phyloP scores from a whole-genome alignment of 2,113 vertebrate species.

The Neofelis nebulosa region DNA sequence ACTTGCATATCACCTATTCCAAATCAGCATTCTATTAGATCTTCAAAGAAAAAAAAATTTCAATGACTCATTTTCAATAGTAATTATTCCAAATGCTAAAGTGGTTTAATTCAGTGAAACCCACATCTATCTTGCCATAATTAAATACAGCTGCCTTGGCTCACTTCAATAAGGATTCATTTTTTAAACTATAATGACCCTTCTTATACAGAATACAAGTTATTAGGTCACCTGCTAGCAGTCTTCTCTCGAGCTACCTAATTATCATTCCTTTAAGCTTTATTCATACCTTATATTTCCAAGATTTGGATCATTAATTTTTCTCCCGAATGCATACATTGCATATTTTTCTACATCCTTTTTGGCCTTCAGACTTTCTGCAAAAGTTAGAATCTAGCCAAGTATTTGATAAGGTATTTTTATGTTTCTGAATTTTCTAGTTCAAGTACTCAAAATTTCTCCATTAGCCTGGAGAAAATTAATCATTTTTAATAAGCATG shows the following conservation, averaged over 20 bases:
- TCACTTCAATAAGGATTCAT: constrained; percentile 34
- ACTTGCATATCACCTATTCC: not conserved
- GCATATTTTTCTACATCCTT: constrained; percentile 17
- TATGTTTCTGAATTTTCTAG: not conserved
- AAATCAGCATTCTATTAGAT: constrained; percentile 12
- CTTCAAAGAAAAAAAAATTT: not conserved
- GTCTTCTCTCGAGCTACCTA: constrained; percentile 48
- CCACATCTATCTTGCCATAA: constrained; percentile 19
- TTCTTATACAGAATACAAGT: constrained; percentile 38
- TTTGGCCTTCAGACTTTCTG: constrained; percentile 19
- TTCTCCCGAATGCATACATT: not conserved
- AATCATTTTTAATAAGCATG: constrained; percentile 1
- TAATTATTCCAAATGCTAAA: constrained; percentile 32
- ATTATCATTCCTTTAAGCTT: constrained; percentile 61
- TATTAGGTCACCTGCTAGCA: constrained; percentile 57
- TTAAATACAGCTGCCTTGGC: constrained; percentile 44
- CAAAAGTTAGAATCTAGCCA: constrained; percentile 36
- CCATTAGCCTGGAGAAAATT: not conserved
- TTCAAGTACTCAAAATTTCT: not conserved
- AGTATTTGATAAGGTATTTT: not conserved
- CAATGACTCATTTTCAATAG: not conserved
- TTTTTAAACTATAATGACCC: constrained; percentile 32
- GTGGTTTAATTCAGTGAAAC: constrained; percentile 37
- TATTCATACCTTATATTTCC: constrained; percentile 37
- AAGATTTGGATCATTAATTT: constrained; percentile 56